Conservation (phyloP, 2,888 invertebrate genomes). For the Monochamus alternatus region DNA sequence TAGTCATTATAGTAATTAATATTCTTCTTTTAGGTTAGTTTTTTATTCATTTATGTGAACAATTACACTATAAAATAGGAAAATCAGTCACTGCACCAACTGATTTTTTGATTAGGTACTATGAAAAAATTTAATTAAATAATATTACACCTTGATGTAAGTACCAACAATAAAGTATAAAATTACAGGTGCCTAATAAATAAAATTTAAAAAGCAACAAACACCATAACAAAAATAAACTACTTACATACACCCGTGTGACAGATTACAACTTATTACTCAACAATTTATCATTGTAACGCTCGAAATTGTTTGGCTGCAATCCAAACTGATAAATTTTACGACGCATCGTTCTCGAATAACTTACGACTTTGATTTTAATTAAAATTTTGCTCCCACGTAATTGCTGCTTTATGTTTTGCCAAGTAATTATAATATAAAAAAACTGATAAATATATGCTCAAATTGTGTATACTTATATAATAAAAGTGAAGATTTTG, state of each 20-base stretch:
- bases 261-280: slow-evolving; percentile 29
- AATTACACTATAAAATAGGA: too few species aligned
- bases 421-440: slow-evolving; percentile 13
- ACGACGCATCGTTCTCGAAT: slow-evolving; percentile 15
- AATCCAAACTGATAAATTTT: slow-evolving; percentile 25
- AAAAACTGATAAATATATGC: neutral
- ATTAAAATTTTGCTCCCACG: slow-evolving; percentile 9
- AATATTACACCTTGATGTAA: too few species aligned
- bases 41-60: too few species aligned
- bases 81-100: too few species aligned
- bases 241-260: slow-evolving; percentile 3
- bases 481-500: too few species aligned
- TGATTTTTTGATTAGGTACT: too few species aligned
- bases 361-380: slow-evolving; percentile 17
- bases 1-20: too few species aligned
- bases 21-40: too few species aligned
- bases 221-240: neutral
- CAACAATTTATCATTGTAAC: slow-evolving; percentile 25
- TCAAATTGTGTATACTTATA: neutral
- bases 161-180: too few species aligned
- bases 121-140: too few species aligned
- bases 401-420: slow-evolving; percentile 12
- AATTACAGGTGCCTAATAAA: too few species aligned
- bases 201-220: too few species aligned
- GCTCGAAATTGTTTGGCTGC: slow-evolving; percentile 25